Base-by-base conservation (phyloP, 2,113 vertebrate species). In the Poecilia latipinna region DNA sequence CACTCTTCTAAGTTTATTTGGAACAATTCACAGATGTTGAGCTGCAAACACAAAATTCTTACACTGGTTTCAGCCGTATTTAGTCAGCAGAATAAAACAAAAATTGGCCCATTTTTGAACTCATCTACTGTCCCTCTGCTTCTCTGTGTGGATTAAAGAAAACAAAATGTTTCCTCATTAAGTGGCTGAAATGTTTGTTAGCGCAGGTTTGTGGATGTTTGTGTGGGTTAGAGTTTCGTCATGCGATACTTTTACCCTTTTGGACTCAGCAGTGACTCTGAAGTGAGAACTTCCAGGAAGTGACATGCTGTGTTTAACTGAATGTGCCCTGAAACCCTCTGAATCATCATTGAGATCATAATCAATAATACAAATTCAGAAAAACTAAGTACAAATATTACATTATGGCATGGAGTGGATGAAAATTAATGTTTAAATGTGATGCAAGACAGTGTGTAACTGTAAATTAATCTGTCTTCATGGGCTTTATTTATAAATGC, bases 241-340 rank as follows among this genome's bases (percentile, higher is more conserved):
- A 84, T 29, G 0, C 8, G 28, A n/a, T 8, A 63, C 60, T 44
- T 0, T 37, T n/a, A 22, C 35, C 79, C 80, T 74, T 70, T 61
- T 83, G 74, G 75, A 87, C 75, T 82, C 71, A 79, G 17, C 10
- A 17, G 29, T 83, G 74, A 29, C 75, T 74, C 39, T 60, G 65
- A 37, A 6, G 35, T 42, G 12, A 42, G 42, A 0, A 29, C 61
- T 60, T 80, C 76, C 65, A 12, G 22, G 70, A 31, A 77, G 22
- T 29, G 1, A 68, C 3, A 61, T 6, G 6, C 61, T 61, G 48
- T 54, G 17, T 54, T 19, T 24, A 24, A 54, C 48, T 54, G 48
- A 51, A 51, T 51, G 48, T 51, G 6, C 48, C 6, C 2, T 51
- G 5, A 51, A 51, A 51, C 6, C 15, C 1, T 24, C 51, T 24